These are phyloP conservation scores for Ennomos erosarius DNA, from an alignment of 2,888 invertebrate genomes.

Conservation along the genomic window DNA sequence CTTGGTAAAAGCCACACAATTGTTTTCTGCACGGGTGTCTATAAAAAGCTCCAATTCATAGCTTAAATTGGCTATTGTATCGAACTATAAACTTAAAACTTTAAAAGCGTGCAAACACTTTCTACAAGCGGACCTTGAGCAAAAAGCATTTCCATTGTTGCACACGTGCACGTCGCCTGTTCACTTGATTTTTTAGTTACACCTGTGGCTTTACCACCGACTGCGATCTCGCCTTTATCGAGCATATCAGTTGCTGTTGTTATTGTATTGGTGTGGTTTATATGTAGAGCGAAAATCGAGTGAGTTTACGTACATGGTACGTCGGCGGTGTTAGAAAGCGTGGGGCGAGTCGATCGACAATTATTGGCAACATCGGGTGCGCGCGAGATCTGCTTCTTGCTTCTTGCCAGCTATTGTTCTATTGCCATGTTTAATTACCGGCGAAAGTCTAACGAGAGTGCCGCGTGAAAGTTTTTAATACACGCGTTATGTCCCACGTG, in stretches of 20 bases:
- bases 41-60: conserved; percentile 48
- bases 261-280: conserved; percentile 46
- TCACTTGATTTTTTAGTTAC: conserved; percentile 58
- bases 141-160: conserved; percentile 64
- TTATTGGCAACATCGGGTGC: conserved; percentile 74
- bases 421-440: conserved; percentile 77
- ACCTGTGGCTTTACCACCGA: conserved; percentile 49
- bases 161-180: conserved; percentile 54
- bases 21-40: conserved; percentile 16
- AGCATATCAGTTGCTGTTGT: conserved; percentile 40
- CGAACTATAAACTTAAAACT: conserved; percentile 54
- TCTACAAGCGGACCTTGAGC: conserved; percentile 56
- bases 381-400: conserved; percentile 76
- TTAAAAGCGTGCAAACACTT: conserved; percentile 59
- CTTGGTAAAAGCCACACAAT: conserved; percentile 15
- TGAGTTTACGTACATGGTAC: conserved; percentile 61
- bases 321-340: conserved; percentile 70
- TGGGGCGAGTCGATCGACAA: conserved; percentile 77
- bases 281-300: conserved; percentile 58
- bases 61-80: conserved; percentile 59
- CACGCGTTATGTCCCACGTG: conserved; percentile 62
- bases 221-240: conserved; percentile 43
- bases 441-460: conserved; percentile 82
- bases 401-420: conserved; percentile 77
- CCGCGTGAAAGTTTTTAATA: conserved; percentile 71